Conservation (phyloP, 2,888 invertebrate genomes). For the Caenorhabditis macrosperma region DNA sequence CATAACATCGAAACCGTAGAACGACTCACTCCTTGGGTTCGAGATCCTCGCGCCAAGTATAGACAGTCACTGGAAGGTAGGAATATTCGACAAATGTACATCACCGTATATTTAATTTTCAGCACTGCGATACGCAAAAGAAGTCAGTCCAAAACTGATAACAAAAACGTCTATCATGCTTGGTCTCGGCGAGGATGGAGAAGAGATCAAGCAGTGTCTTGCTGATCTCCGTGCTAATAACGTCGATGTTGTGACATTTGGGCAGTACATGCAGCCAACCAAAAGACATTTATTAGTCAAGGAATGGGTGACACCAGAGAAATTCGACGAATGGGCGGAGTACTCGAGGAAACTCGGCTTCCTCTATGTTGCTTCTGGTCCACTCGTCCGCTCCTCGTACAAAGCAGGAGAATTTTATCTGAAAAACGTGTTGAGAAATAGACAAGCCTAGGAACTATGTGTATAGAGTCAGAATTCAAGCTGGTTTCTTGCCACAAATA, state of each 20-base stretch:
- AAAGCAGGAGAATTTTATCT: slow-evolving; percentile 90
- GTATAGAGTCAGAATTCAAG: slow-evolving; percentile 14
- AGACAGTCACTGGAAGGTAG: slow-evolving; percentile 91
- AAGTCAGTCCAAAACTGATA: slow-evolving; percentile 87
- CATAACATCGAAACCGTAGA: slow-evolving; percentile 95
- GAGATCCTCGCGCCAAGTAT: slow-evolving; percentile 94
- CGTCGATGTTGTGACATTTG: slow-evolving; percentile 96
- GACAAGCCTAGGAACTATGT: slow-evolving; percentile 35
- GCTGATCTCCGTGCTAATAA: slow-evolving; percentile 81
- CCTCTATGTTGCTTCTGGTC: slow-evolving; percentile 96
- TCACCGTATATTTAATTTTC: no score
- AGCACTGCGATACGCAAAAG: slow-evolving; percentile 83
- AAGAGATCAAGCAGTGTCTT: slow-evolving; percentile 82
- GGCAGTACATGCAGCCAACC: slow-evolving; percentile 99
- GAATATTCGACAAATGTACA: no score
- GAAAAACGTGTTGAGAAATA: slow-evolving; percentile 75
- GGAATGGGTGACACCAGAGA: slow-evolving; percentile 96
- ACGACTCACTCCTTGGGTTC: slow-evolving; percentile 83
- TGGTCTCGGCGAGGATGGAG: slow-evolving; percentile 92
- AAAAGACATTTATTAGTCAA: slow-evolving; percentile 89
- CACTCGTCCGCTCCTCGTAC: slow-evolving; percentile 95
- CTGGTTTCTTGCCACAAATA: slow-evolving; percentile 42
- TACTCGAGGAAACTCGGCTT: slow-evolving; percentile 87
- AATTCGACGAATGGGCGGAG: slow-evolving; percentile 81
- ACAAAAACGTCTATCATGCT: slow-evolving; percentile 99